Conservation (phyloP, 2,113 vertebrate species). For the Cynocephalus volans region DNA sequence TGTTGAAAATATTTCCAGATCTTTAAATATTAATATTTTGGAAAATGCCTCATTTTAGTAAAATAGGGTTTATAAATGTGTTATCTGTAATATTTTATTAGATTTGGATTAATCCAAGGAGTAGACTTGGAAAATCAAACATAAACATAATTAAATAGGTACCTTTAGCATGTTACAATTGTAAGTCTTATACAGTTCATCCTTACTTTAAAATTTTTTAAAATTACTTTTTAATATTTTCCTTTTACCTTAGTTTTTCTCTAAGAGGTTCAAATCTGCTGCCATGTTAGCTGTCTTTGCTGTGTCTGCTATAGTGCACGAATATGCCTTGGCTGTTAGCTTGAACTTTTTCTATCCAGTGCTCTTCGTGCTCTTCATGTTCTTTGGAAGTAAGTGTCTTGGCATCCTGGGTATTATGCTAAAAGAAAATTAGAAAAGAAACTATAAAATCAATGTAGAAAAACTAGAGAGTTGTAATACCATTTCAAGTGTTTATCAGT, state of each 20-base stretch:
- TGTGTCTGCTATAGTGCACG: conserved; percentile 95
- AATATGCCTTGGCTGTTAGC: conserved; percentile 95
- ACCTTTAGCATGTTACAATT: not conserved
- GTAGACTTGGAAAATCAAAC: not conserved
- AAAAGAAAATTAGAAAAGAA: not conserved
- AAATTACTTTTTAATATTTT: not conserved
- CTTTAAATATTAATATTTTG: not conserved
- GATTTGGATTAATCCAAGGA: not conserved
- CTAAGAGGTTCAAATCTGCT: conserved; percentile 92
- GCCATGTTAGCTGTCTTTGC: conserved; percentile 97
- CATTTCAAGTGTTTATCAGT: not conserved
- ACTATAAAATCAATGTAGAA: not conserved
- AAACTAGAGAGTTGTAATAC: not conserved
- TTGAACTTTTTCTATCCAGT: conserved; percentile 97
- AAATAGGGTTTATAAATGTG: conserved; percentile 19
- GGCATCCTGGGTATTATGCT: not conserved
- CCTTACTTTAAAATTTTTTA: not conserved
- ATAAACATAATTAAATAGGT: not conserved
- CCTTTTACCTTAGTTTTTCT: conserved; percentile 91
- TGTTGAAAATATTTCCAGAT: not conserved
- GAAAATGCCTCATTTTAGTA: conserved; percentile 39
- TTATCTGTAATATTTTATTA: not conserved
- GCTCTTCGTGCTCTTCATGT: conserved; percentile 96
- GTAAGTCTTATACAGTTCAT: not conserved
- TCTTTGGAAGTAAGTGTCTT: conserved; percentile 95